Evolutionary conservation across 2,113 vertebrate genomes (phyloP).

Genomic region (Microcebus jonahi): DNA sequence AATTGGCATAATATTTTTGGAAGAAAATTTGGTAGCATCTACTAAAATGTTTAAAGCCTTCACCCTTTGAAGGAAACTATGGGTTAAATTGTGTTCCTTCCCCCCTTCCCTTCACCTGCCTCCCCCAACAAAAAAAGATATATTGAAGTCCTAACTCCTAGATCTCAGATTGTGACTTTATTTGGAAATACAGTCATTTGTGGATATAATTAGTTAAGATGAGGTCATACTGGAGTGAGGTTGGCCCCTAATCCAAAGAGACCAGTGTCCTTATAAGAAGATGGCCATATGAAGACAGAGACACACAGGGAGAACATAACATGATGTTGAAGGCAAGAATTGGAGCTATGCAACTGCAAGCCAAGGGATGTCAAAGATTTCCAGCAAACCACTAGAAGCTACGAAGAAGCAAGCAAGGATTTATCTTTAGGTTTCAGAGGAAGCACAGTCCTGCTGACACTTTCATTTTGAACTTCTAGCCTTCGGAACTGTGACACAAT

Average conservation of each 20-base stretch:
- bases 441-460: neutral
- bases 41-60: neutral
- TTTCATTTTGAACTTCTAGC: neutral
- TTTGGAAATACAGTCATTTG: constrained; percentile 10
- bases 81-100: neutral
- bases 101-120: neutral
- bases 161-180: neutral
- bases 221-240: neutral
- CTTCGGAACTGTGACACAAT: neutral
- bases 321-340: neutral
- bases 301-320: neutral
- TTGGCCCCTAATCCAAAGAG: neutral
- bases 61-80: neutral
- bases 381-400: neutral
- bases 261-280: neutral
- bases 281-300: neutral
- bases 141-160: neutral
- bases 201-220: neutral
- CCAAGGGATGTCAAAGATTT: neutral
- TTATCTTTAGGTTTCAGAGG: neutral
- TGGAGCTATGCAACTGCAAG: neutral
- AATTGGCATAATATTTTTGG: neutral
- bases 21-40: constrained; percentile 14
- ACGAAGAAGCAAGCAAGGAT: neutral
- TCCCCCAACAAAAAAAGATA: neutral